Base-by-base conservation (phyloP, 2,113 vertebrate species). In the Melanostigma gelatinosum region DNA sequence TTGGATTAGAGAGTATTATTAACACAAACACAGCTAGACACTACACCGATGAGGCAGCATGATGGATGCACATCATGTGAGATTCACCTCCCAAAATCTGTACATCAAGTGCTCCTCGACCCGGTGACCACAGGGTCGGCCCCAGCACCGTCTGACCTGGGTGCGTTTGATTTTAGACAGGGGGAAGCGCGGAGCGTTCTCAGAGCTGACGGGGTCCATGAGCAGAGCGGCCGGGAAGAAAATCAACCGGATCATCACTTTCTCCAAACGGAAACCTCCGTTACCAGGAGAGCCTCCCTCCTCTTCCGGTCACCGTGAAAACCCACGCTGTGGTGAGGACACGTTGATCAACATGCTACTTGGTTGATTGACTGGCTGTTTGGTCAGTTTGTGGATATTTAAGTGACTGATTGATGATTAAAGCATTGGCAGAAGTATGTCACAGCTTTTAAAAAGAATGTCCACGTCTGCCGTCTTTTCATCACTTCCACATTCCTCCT, bases 191-290 rank as follows among this genome's bases (percentile, higher is more conserved):
- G 96, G 96, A 0, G 93, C 97, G 0, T 95, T 99, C 88, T 97
- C 98, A 0, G 98, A 99, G 80, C 93, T 99, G 84, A 99, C 98
- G 40, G 98, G 97, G 46, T 97, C 98, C 0, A 93, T 99, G 95
- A 98, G 97, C 92, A 95, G 97, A 50, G 97, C 96, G 0, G 98
- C 98, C 0, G 98, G 98, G 58, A 97, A 96, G 85, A 99, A 98
- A 90, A 99, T 99, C 93, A 99, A 96, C 78, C 96, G 96, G 57
- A 99, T 99, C 91, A 99, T 99, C 92, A 97, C 96, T 83, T 99
- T 99, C 93, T 98, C 98, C 84, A 99, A 98, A 89, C 96, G 96
- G 93, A 99, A 99, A 85, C 92, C 96, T 0, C 94, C 93, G 6
- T 64, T 94, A n/a, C 91, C 95, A 0, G 97, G 97, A 79, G 97